Evolutionary conservation across 2,797 vertebrate species (phyloP), one percentile per base, ranked within the genome.

Genomic region (Tolypeutes matacus): DNA sequence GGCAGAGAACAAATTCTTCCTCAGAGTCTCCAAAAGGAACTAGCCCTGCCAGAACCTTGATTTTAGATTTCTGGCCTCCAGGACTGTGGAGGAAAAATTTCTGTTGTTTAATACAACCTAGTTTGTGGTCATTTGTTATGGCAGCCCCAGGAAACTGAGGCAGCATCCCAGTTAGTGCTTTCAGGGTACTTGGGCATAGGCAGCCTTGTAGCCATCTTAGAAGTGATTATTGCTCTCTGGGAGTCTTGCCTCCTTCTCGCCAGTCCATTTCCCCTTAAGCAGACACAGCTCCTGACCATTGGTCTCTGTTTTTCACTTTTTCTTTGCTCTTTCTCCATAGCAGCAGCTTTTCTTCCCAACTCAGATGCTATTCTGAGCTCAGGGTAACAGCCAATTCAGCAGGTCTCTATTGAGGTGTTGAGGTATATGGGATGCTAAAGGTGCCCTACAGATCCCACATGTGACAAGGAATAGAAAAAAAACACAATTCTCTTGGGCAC

Each of bases 321-420:
- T 85, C 73, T 92, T 91, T 69, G 15, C 5, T 93, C 36, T 82
- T 77, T 89, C 78, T 78, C 11, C 21, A 70, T 29, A 80, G 27
- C 3, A 65, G 29, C 65, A 72, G 31, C 39, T 91, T 89, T 95
- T 76, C 65, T 62, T 86, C 51, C 72, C 56, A 81, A n/a, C n/a
- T 91, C 36, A 83, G 78, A 81, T 76, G 64, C 34, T 88, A 20
- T 67, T 86, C 65, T 93, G 34, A 95, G 80, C 62, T 94, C 60
- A 93, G 56, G 58, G 31, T 62, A 95, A 92, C 49, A 94, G 64
- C 67, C 91, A 86, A 67, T 80, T 51, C 92, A 94, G 29, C 49
- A 51, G 53, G 15, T 84, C 69, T 90, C 89, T n/a, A 62, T 1
- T 5, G 65, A 69, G 86, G 21, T 5, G 18, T 42, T 25, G 12